A percentile compares a stretch with the other conserved stretches of the same genome.
phyloP scores from a whole-genome alignment of 1,140 invertebrate species.

The Ptiloglossa arizonensis region DNA sequence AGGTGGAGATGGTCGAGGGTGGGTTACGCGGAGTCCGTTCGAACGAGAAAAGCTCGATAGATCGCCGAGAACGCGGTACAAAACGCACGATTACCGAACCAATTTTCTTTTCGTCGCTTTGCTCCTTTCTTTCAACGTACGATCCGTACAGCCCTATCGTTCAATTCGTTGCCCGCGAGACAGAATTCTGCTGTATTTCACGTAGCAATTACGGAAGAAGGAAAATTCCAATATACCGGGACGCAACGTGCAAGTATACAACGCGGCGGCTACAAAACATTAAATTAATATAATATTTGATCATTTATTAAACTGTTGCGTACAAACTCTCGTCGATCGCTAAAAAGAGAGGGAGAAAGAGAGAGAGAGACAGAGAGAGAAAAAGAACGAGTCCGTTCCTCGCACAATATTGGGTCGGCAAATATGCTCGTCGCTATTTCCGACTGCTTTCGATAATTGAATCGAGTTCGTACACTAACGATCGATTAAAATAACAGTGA shows the following conservation, averaged over 20 bases:
- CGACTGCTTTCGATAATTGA: not conserved
- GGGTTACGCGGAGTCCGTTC: not conserved
- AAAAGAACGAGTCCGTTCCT: not conserved
- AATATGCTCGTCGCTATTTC: not conserved
- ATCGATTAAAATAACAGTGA: slow-evolving; percentile 12
- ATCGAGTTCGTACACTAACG: not conserved
- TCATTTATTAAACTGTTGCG: slow-evolving; percentile 34
- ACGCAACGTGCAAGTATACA: no score
- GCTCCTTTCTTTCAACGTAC: not conserved
- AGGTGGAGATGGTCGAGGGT: not conserved
- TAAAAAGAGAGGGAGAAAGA: not conserved
- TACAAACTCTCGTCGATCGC: slow-evolving; percentile 5
- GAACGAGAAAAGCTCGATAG: not conserved
- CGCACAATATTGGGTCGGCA: not conserved
- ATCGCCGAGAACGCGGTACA: not conserved
- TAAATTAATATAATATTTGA: slow-evolving; percentile 30
- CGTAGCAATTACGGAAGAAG: slow-evolving; percentile 12
- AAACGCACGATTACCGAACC: not conserved
- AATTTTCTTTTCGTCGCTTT: not conserved
- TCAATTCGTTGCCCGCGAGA: no score
- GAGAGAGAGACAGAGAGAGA: not conserved
- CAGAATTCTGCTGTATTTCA: no score
- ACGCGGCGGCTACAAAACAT: slow-evolving; percentile 3
- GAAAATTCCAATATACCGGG: slow-evolving; percentile 27
- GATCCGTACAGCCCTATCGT: no score